Evolutionary conservation across 2,888 invertebrate genomes (phyloP).

Genomic region (Acanthosoma haemorrhoidale): DNA sequence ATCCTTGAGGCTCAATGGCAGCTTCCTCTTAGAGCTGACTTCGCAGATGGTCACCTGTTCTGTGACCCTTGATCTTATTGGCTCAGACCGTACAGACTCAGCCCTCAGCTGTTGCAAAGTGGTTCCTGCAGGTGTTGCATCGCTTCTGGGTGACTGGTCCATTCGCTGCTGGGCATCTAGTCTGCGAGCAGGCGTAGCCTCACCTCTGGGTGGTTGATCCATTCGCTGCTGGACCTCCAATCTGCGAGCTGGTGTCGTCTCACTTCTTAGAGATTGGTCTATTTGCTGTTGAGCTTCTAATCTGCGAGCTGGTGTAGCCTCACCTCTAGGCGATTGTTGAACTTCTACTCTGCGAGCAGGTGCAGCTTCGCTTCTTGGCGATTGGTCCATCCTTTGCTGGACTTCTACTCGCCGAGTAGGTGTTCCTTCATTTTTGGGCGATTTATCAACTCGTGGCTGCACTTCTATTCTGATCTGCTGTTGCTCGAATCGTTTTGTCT

Average conservation of each 20-base stretch:
- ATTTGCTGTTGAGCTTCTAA: too few species aligned
- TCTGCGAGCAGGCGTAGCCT: not conserved
- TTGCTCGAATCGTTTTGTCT: not conserved
- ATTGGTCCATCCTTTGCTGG: not conserved
- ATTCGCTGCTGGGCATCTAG: too few species aligned
- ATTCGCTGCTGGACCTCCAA: too few species aligned
- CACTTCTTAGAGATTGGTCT: too few species aligned
- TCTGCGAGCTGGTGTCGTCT: not conserved
- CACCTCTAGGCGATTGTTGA: not conserved
- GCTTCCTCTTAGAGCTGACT: conserved; percentile 18
- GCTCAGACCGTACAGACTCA: not conserved
- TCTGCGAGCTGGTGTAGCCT: not conserved
- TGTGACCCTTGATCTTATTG: not conserved
- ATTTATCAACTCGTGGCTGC: not conserved
- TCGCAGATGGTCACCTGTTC: conserved; percentile 22
- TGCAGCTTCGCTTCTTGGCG: not conserved
- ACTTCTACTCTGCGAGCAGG: not conserved
- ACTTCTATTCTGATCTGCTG: not conserved
- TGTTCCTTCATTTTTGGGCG: too few species aligned
- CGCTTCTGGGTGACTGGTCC: not conserved
- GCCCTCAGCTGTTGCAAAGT: not conserved
- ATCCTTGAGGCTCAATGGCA: conserved; percentile 14
- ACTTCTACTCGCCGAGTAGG: not conserved
- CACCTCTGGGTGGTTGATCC: too few species aligned
- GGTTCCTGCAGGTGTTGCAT: not conserved